Base-by-base conservation (phyloP, 1,140 invertebrate species). In the Bemisia tabaci region DNA sequence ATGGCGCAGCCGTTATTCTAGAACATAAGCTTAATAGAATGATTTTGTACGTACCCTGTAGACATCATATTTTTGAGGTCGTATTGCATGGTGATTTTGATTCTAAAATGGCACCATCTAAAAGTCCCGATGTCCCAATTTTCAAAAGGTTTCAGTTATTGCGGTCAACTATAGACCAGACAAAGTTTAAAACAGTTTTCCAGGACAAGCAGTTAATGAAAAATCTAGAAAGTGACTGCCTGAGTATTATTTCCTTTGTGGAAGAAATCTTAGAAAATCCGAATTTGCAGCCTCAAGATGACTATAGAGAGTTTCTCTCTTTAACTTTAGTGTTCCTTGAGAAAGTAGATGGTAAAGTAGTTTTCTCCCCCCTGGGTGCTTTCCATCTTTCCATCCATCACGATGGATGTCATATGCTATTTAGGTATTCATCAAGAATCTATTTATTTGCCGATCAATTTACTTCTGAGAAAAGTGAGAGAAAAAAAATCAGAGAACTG, bases 341-440 rank as follows among this genome's bases (percentile, higher is more conserved):
- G n/a, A n/a, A n/a, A n/a, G n/a, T n/a, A n/a, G n/a, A n/a, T n/a
- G n/a, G n/a, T n/a, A n/a, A n/a, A n/a, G n/a, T n/a, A n/a, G n/a
- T n/a, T n/a, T n/a, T n/a, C n/a, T n/a, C n/a, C n/a, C n/a, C n/a
- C n/a, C n/a, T n/a, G n/a, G n/a, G n/a, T n/a, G n/a, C n/a, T n/a
- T n/a, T n/a, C n/a, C n/a, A n/a, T n/a, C n/a, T n/a, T n/a, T n/a
- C n/a, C n/a, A n/a, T n/a, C n/a, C n/a, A n/a, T n/a, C 75, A 27
- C 64, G 75, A 58, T 78, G 75, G 74, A 75, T 77, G 73, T 70
- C 75, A 68, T 77, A 74, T 71, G 71, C 73, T 61, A 72, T 77
- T 67, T 79, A n/a, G n/a, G n/a, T n/a, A 77, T 68, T 65, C 59
- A 22, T 71, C 77, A n/a, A 78, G 78, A 72, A 71, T 78, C 23